Evolutionary conservation across 2,113 vertebrate genomes (phyloP).

Genomic region (Perccottus glenii): DNA sequence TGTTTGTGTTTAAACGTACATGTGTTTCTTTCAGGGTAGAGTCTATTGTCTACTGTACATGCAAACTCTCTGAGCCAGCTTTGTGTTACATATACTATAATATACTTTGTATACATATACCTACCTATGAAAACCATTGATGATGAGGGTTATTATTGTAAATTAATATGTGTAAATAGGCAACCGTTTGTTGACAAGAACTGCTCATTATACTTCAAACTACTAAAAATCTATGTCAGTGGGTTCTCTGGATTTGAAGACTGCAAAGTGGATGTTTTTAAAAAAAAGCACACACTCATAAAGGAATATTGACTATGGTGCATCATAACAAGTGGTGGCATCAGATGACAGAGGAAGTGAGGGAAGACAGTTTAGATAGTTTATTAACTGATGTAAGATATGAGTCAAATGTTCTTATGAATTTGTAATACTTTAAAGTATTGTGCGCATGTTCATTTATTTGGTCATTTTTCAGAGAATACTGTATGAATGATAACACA

Average conservation of each 20-base stretch:
- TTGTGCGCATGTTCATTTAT: not conserved
- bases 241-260: slow-evolving; percentile 6
- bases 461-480: too few species aligned
- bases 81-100: not conserved
- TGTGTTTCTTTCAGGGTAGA: not conserved
- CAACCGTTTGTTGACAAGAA: slow-evolving; percentile 6
- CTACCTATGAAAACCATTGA: not conserved
- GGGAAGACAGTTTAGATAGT: not conserved
- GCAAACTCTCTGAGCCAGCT: not conserved
- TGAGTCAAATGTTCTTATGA: too few species aligned
- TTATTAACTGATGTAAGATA: too few species aligned
- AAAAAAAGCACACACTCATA: not conserved
- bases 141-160: slow-evolving; percentile 3
- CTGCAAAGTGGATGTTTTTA: not conserved
- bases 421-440: not conserved
- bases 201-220: slow-evolving; percentile 2
- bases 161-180: slow-evolving; percentile 12
- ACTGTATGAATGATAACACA: too few species aligned
- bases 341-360: not conserved
- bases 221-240: not conserved
- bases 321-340: not conserved
- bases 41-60: slow-evolving; percentile 1
- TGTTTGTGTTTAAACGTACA: not conserved
- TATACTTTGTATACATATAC: not conserved
- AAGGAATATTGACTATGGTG: not conserved